Evolutionary conservation across 2,888 invertebrate genomes (phyloP).

Genomic region (Standfussiana lucernea): DNA sequence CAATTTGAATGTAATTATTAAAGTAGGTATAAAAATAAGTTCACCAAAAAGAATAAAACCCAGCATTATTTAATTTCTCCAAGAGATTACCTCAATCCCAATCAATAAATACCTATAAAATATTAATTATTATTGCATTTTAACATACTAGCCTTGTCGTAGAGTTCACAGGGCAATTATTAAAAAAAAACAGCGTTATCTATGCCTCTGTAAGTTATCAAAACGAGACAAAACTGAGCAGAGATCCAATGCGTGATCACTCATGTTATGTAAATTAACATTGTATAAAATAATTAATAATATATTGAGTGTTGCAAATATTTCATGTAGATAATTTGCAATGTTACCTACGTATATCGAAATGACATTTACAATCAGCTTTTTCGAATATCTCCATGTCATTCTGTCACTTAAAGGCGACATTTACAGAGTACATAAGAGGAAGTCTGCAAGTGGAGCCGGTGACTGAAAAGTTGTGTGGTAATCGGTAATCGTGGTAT

Average conservation of each 20-base stretch:
- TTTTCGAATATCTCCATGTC: too few relatives aligned
- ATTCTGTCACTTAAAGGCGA: too few relatives aligned
- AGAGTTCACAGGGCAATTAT: slow-evolving; percentile 35
- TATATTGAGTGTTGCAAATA: not conserved
- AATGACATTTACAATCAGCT: too few relatives aligned
- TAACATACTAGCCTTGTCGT: not conserved
- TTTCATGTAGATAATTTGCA: not conserved
- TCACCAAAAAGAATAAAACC: too few relatives aligned
- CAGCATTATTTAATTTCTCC: slow-evolving; percentile 1
- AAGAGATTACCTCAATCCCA: slow-evolving; percentile 14
- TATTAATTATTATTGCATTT: slow-evolving; percentile 44
- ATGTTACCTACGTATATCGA: not conserved
- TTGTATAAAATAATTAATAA: slow-evolving; percentile 4
- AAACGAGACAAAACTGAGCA: slow-evolving; percentile 22
- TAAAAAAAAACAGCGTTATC: slow-evolving; percentile 35
- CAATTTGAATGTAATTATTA: too few relatives aligned
- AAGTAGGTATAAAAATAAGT: too few relatives aligned
- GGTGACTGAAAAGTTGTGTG: too few relatives aligned
- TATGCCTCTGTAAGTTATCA: slow-evolving; percentile 11
- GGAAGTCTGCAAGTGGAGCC: too few relatives aligned
- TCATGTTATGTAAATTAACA: not conserved
- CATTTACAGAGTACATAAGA: too few relatives aligned
- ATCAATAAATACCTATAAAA: slow-evolving; percentile 24
- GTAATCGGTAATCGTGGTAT: too few relatives aligned
- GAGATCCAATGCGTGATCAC: slow-evolving; percentile 37